Percentiles rank a stretch among this genome's conserved stretches.
phyloP scores from a whole-genome alignment of 2,113 vertebrate genomes.

The Tinamus guttatus region DNA sequence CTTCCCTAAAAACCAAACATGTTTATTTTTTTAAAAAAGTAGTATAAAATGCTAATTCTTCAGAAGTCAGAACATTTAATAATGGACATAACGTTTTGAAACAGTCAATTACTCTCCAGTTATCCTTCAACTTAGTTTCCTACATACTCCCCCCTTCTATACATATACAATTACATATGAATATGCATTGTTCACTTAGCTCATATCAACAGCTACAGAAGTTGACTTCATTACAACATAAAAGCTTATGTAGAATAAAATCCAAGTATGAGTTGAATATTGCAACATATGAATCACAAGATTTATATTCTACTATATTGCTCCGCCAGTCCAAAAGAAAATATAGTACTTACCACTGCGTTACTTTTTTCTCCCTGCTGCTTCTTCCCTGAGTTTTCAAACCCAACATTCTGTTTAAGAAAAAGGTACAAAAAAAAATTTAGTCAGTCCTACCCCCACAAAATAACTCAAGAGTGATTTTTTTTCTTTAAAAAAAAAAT shows the following conservation, averaged over 20 bases:
- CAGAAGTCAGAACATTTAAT: background rate
- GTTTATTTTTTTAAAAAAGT: background rate
- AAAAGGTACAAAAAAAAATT: slow-evolving; percentile 50
- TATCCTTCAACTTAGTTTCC: background rate
- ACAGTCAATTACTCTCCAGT: background rate
- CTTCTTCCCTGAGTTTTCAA: slow-evolving; percentile 82
- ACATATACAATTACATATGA: background rate
- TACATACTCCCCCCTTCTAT: background rate
- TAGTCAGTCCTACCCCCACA: background rate
- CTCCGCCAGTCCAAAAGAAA: slow-evolving; percentile 2
- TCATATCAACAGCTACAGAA: background rate
- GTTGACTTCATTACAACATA: background rate
- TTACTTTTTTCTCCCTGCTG: slow-evolving; percentile 77
- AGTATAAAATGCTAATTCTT: background rate
- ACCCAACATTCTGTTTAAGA: slow-evolving; percentile 82
- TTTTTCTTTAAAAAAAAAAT: background rate
- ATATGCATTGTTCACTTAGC: background rate
- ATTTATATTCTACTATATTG: background rate
- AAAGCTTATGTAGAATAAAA: background rate
- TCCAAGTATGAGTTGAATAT: background rate
- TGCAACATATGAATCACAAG: background rate
- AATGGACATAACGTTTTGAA: background rate
- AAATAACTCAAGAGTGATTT: background rate
- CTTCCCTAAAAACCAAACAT: background rate
- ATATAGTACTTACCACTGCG: slow-evolving; percentile 75